Conservation (phyloP, 2,888 invertebrate genomes). For the Acronicta psi region DNA sequence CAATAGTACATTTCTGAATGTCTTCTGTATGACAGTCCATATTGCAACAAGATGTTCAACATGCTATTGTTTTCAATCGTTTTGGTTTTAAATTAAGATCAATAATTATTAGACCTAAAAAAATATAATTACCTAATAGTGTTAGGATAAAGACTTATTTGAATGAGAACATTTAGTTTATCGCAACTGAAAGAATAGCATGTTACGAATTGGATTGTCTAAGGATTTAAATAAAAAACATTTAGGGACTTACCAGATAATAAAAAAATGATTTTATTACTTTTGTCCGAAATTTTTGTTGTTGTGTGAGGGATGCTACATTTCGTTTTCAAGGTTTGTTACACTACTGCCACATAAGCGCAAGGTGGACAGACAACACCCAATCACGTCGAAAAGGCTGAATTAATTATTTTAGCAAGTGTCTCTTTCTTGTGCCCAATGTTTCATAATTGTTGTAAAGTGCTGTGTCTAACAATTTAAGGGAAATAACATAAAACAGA, state of each 20-base stretch:
- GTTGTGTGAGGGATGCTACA: not conserved
- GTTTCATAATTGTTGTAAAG: constrained; percentile 36
- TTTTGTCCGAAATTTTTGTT: constrained; percentile 1
- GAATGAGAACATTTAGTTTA: not conserved
- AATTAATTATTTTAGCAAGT: not conserved
- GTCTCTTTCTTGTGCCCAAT: constrained; percentile 17
- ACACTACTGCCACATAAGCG: constrained; percentile 33
- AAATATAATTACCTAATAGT: too few relatives aligned
- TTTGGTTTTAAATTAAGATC: not conserved
- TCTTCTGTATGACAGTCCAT: too few relatives aligned
- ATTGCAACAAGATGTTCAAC: too few relatives aligned
- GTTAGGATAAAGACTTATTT: too few relatives aligned
- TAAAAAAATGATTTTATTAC: constrained; percentile 5
- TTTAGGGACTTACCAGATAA: constrained; percentile 35
- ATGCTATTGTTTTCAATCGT: not conserved
- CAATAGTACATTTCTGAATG: too few relatives aligned
- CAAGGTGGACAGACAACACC: not conserved
- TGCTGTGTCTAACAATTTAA: constrained; percentile 27
- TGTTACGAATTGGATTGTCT: too few relatives aligned
- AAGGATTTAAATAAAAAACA: not conserved
- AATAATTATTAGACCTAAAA: too few relatives aligned
- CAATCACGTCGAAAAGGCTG: not conserved
- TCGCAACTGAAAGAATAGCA: too few relatives aligned
- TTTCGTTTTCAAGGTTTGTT: constrained; percentile 13
- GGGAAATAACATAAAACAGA: constrained; percentile 32